Percentiles rank a stretch among this genome's conserved stretches.
These are phyloP conservation scores for Gobio gobio DNA, from an alignment of 2,113 vertebrate species.

Conservation along the genomic window DNA sequence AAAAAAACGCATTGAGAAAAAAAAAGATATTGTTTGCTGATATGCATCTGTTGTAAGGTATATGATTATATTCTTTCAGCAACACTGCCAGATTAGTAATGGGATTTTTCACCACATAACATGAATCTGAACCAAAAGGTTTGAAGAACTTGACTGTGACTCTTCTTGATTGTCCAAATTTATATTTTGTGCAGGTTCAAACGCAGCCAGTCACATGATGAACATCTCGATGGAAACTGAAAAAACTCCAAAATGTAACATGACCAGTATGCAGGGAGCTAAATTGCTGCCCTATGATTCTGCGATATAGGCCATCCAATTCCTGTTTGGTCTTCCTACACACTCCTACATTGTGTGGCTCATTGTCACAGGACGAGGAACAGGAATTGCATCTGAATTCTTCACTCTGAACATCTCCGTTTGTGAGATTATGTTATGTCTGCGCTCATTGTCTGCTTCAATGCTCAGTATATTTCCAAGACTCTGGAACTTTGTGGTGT, in stretches of 20 bases:
- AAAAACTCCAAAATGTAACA: background rate
- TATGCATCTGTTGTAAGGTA: background rate
- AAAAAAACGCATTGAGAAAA: no score
- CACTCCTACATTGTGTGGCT: slow-evolving; percentile 49
- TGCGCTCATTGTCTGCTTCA: background rate
- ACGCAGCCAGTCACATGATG: background rate
- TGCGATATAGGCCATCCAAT: background rate
- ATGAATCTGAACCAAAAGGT: background rate
- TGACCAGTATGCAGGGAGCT: background rate
- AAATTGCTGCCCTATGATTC: background rate
- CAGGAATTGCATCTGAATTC: slow-evolving; percentile 39
- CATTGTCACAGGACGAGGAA: slow-evolving; percentile 13
- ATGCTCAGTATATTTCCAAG: background rate
- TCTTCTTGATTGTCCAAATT: background rate
- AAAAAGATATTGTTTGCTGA: no score
- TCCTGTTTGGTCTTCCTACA: slow-evolving; percentile 20
- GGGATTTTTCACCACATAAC: background rate
- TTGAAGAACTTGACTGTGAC: background rate
- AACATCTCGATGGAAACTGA: slow-evolving; percentile 22
- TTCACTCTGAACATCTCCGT: slow-evolving; percentile 45
- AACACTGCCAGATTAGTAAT: background rate
- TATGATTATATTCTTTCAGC: background rate
- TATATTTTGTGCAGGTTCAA: background rate
- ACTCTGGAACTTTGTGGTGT: background rate
- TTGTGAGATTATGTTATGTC: slow-evolving; percentile 37